Evolutionary conservation across 2,797 vertebrate species (phyloP).

Genomic region (Miichthys miiuy): DNA sequence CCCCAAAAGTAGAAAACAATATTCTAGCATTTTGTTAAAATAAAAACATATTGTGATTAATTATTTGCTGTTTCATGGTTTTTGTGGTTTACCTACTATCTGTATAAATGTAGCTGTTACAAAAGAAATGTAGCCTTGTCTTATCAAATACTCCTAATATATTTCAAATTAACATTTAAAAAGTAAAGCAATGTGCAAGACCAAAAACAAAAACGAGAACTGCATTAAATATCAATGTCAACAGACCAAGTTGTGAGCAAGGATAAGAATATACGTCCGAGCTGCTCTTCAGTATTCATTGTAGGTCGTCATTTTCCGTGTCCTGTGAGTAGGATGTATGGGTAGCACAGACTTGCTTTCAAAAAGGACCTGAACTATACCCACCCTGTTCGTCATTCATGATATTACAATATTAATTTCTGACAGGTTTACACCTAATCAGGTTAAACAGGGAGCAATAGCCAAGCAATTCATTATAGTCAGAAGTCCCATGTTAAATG

Average conservation of each 20-base stretch:
- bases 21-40: background rate
- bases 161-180: background rate
- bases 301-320: background rate
- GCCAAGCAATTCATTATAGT: conserved; percentile 81
- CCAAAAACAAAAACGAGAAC: background rate
- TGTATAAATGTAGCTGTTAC: background rate
- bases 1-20: too few relatives aligned
- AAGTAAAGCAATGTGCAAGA: background rate
- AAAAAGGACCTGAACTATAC: conserved; percentile 59
- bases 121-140: background rate
- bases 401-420: conserved; percentile 76
- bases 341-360: conserved; percentile 36
- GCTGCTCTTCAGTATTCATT: background rate
- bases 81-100: background rate
- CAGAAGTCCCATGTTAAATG: conserved; percentile 80
- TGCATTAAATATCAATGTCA: background rate
- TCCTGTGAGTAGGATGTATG: conserved; percentile 19
- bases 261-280: background rate
- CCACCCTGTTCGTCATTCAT: conserved; percentile 71
- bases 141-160: background rate
- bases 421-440: conserved; percentile 79
- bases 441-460: conserved; percentile 81
- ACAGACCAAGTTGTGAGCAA: background rate
- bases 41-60: background rate
- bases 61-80: background rate